phyloP scores from a whole-genome alignment of 2,797 vertebrate genomes.

The Darevskia nairensis region DNA sequence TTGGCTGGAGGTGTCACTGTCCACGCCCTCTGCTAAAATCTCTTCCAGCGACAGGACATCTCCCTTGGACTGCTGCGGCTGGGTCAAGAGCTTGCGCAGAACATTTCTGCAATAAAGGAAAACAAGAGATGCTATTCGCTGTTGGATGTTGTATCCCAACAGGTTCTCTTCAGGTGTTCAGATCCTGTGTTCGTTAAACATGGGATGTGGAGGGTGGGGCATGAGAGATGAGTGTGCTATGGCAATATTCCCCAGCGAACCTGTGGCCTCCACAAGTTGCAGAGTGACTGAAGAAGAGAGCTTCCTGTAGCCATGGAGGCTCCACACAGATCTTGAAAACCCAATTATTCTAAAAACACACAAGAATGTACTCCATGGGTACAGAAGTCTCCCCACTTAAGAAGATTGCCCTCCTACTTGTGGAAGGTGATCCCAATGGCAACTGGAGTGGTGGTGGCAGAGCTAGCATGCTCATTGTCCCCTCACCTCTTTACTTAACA shows the following conservation, averaged over 20 bases:
- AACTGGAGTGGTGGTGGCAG: too few species aligned
- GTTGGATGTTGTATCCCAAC: not conserved
- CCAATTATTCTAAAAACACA: too few species aligned
- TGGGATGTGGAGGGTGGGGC: not conserved
- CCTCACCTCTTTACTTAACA: too few species aligned
- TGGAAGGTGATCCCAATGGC: too few species aligned
- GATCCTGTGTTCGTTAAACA: not conserved
- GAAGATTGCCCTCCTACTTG: too few species aligned
- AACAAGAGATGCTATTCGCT: rapidly evolving
- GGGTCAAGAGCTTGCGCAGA: slow-evolving; percentile 92
- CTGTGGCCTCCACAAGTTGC: not conserved
- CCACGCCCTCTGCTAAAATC: slow-evolving; percentile 95
- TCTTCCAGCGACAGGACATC: slow-evolving; percentile 97
- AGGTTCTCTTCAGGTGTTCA: not conserved
- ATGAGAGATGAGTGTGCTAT: not conserved
- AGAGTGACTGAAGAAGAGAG: too few species aligned
- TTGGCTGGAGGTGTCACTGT: slow-evolving; percentile 82
- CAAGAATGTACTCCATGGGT: too few species aligned
- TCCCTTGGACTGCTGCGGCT: slow-evolving; percentile 92
- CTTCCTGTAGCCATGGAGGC: too few species aligned
- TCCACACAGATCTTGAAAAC: too few species aligned
- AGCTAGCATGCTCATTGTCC: too few species aligned
- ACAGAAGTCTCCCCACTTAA: too few species aligned
- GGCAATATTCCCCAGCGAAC: not conserved
- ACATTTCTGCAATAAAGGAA: slow-evolving; percentile 85